Evolutionary conservation across 2,113 vertebrate species (phyloP).

Genomic region (Larimichthys polyactis): DNA sequence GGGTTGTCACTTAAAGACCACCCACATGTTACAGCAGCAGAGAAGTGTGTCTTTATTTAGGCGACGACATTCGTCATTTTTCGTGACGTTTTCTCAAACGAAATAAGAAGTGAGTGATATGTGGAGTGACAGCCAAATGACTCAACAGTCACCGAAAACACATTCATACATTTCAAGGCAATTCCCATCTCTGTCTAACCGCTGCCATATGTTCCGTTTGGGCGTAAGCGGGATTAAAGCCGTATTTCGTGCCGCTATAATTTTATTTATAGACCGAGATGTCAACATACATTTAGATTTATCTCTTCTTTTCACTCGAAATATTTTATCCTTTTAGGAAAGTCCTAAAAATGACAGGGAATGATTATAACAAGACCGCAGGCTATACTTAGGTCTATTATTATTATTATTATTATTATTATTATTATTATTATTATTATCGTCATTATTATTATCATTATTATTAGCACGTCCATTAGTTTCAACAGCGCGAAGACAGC

Average conservation of each 20-base stretch:
- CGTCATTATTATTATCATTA: background rate
- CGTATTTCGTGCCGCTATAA: background rate
- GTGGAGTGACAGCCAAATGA: slow-evolving; percentile 76
- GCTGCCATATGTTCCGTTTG: slow-evolving; percentile 63
- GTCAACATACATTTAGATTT: slow-evolving; percentile 3
- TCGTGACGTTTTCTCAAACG: slow-evolving; percentile 48
- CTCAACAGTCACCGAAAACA: slow-evolving; percentile 64
- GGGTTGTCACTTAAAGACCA: slow-evolving; percentile 75
- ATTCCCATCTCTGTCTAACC: slow-evolving; percentile 57
- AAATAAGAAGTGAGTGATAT: slow-evolving; percentile 58
- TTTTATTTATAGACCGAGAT: slow-evolving; percentile 42
- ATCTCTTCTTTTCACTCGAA: background rate
- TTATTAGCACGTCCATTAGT: background rate
- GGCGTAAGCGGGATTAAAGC: background rate
- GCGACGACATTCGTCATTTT: slow-evolving; percentile 55
- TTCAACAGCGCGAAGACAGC: slow-evolving; percentile 4
- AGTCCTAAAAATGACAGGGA: background rate
- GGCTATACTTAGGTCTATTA: background rate
- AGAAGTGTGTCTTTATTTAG: slow-evolving; percentile 39
- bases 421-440: slow-evolving; percentile 11
- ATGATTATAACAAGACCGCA: background rate
- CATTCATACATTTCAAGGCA: slow-evolving; percentile 58
- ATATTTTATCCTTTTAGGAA: background rate
- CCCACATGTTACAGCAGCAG: slow-evolving; percentile 59
- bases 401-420: background rate